Conservation (phyloP, 1,140 invertebrate species). For the Onthophagus taurus region DNA sequence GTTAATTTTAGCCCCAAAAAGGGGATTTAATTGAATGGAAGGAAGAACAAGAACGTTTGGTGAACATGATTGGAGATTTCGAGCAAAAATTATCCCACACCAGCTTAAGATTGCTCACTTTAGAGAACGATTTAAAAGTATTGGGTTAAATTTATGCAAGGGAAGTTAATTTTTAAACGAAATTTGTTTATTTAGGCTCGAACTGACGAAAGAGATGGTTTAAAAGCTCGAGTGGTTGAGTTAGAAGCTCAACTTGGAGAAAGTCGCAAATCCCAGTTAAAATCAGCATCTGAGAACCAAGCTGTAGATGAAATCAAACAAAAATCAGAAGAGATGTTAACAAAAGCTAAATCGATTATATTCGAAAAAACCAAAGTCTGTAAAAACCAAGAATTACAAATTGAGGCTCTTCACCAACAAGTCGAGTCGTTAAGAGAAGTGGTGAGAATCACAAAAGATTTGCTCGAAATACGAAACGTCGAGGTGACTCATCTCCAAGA, state of each 20-base stretch:
- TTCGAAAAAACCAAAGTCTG: slow-evolving; percentile 60
- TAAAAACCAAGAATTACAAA: slow-evolving; percentile 65
- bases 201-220: slow-evolving; percentile 23
- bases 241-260: slow-evolving; percentile 28
- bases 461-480: slow-evolving; percentile 51
- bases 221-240: slow-evolving; percentile 23
- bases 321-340: slow-evolving; percentile 43
- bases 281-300: slow-evolving; percentile 18
- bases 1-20: no score
- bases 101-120: neutral
- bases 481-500: slow-evolving; percentile 66
- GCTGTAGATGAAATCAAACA: slow-evolving; percentile 35
- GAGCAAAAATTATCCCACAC: slow-evolving; percentile 5
- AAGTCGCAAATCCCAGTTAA: slow-evolving; percentile 26
- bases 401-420: slow-evolving; percentile 57
- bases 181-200: slow-evolving; percentile 14
- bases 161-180: no score
- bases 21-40: slow-evolving; percentile 7
- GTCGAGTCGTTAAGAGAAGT: slow-evolving; percentile 67
- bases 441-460: slow-evolving; percentile 34
- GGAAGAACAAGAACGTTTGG: slow-evolving; percentile 6
- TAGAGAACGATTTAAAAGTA: slow-evolving; percentile 9
- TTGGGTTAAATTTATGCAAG: no score
- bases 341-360: slow-evolving; percentile 52
- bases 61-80: neutral